Percentiles rank a stretch among this genome's conserved stretches.
phyloP scores from a whole-genome alignment of 2,888 invertebrate genomes.

The Onchidella celtica region DNA sequence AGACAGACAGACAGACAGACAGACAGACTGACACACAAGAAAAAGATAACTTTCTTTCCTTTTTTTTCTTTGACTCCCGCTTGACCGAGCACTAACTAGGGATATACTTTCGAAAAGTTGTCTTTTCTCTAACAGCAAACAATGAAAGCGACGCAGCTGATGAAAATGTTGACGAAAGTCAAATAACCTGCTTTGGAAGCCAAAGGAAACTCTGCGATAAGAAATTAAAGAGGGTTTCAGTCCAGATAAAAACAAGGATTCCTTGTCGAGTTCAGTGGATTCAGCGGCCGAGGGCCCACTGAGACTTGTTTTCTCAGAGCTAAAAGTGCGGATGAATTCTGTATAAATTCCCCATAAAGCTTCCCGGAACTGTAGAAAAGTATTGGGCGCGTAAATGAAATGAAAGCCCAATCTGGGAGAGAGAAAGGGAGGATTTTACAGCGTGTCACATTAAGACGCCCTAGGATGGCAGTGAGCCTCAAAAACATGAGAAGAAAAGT shows the following conservation, averaged over 20 bases:
- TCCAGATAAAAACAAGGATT: slow-evolving; percentile 31
- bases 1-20: not conserved
- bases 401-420: slow-evolving; percentile 21
- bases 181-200: not conserved
- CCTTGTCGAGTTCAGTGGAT: slow-evolving; percentile 9
- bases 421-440: not conserved
- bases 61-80: no score
- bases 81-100: no score
- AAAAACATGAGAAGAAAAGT: no score
- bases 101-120: no score
- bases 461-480: no score
- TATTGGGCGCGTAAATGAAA: slow-evolving; percentile 31
- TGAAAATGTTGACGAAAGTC: no score
- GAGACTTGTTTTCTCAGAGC: not conserved
- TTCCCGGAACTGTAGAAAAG: not conserved
- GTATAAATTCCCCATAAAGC: slow-evolving; percentile 3
- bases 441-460: no score
- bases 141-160: no score
- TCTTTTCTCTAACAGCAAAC: no score
- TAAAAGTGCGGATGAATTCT: not conserved
- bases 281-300: not conserved
- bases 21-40: not conserved
- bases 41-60: no score
- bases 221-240: slow-evolving; percentile 14
- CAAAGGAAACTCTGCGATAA: slow-evolving; percentile 1